Evolutionary conservation across 2,113 vertebrate species (phyloP).

Genomic region (Myrmophylax atrothorax): DNA sequence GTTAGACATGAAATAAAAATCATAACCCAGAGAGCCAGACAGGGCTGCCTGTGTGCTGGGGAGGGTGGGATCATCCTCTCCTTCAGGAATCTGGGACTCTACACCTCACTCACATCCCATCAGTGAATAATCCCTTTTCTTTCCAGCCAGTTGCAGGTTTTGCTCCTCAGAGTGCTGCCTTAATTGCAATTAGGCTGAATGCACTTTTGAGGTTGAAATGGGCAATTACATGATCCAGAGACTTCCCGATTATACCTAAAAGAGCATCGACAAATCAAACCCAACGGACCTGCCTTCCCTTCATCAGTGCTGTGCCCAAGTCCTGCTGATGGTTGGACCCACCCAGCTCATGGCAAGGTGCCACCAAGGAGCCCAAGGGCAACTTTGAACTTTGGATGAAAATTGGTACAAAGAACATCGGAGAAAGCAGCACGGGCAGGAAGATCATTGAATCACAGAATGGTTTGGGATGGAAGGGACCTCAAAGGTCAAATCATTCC

Average conservation of each 20-base stretch:
- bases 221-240: background rate
- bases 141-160: background rate
- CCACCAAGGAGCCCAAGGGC: background rate
- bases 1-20: background rate
- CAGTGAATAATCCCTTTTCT: background rate
- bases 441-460: background rate
- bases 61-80: accelerated
- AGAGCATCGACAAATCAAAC: background rate
- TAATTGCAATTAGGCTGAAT: background rate
- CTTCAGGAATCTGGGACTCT: background rate
- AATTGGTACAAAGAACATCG: accelerated
- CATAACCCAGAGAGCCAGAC: background rate
- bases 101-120: background rate
- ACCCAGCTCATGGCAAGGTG: background rate
- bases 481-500: background rate
- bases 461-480: background rate
- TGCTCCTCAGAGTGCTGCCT: background rate
- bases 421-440: background rate
- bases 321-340: background rate
- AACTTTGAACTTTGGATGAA: background rate
- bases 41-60: background rate
- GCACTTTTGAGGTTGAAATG: background rate
- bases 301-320: background rate
- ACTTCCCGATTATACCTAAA: background rate
- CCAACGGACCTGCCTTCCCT: background rate